Conservation (phyloP, 2,888 invertebrate genomes). For the Drosophila silvestris region DNA sequence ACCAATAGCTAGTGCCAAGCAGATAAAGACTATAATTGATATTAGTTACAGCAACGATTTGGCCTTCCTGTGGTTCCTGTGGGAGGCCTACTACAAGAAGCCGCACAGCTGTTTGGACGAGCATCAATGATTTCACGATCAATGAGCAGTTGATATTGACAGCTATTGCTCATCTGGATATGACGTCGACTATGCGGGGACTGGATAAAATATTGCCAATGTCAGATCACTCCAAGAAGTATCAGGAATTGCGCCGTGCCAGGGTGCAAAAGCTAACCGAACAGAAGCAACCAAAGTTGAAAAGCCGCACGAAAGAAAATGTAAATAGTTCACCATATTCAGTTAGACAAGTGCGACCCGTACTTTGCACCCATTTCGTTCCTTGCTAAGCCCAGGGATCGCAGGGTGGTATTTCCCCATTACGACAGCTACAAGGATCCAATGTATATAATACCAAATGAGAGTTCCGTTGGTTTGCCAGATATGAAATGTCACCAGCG, state of each 20-base stretch:
- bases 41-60: slow-evolving; percentile 82
- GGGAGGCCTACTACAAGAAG: slow-evolving; percentile 78
- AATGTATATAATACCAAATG: slow-evolving; percentile 46
- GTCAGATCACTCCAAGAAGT: slow-evolving; percentile 44
- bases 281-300: not conserved
- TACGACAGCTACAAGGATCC: slow-evolving; percentile 37
- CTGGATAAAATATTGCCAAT: slow-evolving; percentile 81
- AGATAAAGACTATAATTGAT: slow-evolving; percentile 65
- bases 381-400: not conserved
- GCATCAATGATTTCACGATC: slow-evolving; percentile 43
- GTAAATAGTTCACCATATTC: slow-evolving; percentile 39
- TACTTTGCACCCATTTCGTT: not conserved
- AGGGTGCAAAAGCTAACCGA: not conserved
- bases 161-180: slow-evolving; percentile 82
- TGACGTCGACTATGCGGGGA: slow-evolving; percentile 81
- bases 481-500: slow-evolving; percentile 49
- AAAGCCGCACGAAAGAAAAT: rapidly evolving
- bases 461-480: slow-evolving; percentile 60
- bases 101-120: not conserved
- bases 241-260: not conserved
- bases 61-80: slow-evolving; percentile 84
- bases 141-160: slow-evolving; percentile 84
- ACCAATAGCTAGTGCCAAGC: slow-evolving; percentile 60
- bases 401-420: slow-evolving; percentile 8
- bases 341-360: slow-evolving; percentile 34